phyloP scores from a whole-genome alignment of 2,888 invertebrate genomes.

The Bimastos eiseni region DNA sequence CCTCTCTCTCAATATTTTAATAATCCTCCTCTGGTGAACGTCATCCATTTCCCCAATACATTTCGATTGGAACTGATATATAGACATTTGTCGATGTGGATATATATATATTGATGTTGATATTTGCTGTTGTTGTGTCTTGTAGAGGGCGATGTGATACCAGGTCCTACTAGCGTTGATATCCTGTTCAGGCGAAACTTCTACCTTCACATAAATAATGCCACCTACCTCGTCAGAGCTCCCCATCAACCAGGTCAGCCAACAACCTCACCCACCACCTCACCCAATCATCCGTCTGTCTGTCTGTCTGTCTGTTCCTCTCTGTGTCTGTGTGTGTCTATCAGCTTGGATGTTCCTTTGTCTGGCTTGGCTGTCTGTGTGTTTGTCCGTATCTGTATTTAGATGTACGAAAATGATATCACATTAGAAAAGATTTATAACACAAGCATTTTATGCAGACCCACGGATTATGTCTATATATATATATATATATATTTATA shows the following conservation, averaged over 20 bases:
- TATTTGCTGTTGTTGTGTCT: conserved; percentile 46
- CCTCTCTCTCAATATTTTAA: no score
- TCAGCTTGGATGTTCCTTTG: not conserved
- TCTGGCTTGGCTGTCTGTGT: not conserved
- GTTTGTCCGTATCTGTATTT: not conserved
- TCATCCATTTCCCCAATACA: no score
- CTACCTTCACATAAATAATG: conserved; percentile 85
- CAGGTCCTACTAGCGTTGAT: conserved; percentile 88
- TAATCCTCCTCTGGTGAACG: no score
- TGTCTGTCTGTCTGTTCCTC: not conserved
- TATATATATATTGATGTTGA: no score
- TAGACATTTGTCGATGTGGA: no score
- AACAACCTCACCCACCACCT: no score
- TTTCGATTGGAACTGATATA: no score
- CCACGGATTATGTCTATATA: no score
- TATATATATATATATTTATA: no score
- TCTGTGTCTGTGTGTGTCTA: not conserved
- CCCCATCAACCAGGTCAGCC: conserved; percentile 65
- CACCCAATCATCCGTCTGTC: not conserved
- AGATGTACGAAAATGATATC: no score
- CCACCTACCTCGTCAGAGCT: conserved; percentile 78
- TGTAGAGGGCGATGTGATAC: conserved; percentile 83
- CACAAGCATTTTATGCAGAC: no score
- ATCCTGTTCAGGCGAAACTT: conserved; percentile 86
- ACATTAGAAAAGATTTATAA: no score